Base-by-base conservation (phyloP, 2,797 vertebrate species). In the Hirundo rustica region DNA sequence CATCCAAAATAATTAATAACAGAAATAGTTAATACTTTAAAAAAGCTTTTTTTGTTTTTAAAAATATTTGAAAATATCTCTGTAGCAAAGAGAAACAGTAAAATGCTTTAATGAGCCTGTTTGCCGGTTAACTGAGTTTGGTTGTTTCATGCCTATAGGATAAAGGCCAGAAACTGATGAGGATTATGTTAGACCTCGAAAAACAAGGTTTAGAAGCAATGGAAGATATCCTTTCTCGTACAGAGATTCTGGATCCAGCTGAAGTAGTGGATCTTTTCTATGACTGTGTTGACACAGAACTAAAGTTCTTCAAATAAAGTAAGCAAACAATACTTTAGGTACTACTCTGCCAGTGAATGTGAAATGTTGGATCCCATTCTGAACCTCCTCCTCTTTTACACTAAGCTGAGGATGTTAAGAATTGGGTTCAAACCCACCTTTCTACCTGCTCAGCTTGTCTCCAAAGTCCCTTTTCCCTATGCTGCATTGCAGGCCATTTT, bases 251-350 rank as follows among this genome's bases (percentile, higher is more conserved):
- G 67, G 97, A 98, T 96, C 97, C 98, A 54, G 88, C 95, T 3
- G 98, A 98, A 97, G 97, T 98, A 89, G 98, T 96, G 73, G 98
- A 98, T 88, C 98, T 98, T 96, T 98, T 98, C 97, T 98, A 98
- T 96, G 98, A 98, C 96, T 98, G 98, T 94, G 98, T 98, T 64
- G 98, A 98, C 93, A 98, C 98, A 72, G 98, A 98, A 97, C 97
- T 98, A 50, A 98, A 98, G 91, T 98, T 98, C 98, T 98, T 98
- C 97, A 98, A 98, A 95, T 98, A 97, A 98, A 97, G 97, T 98
- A 96, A 97, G 97, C 94, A 20, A 71, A 77, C 36, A 48, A 23
- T 95, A 92, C 92, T 91, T 96, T 79, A 89, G 67, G 74, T 89
- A 91, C 73, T 54, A 91, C 42, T 70, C 21, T 70, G 72, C 85